A percentile compares a stretch with the other conserved stretches of the same genome.
These are phyloP conservation scores for Buceros bicornis DNA, from an alignment of 2,797 vertebrate genomes.

Conservation along the genomic window DNA sequence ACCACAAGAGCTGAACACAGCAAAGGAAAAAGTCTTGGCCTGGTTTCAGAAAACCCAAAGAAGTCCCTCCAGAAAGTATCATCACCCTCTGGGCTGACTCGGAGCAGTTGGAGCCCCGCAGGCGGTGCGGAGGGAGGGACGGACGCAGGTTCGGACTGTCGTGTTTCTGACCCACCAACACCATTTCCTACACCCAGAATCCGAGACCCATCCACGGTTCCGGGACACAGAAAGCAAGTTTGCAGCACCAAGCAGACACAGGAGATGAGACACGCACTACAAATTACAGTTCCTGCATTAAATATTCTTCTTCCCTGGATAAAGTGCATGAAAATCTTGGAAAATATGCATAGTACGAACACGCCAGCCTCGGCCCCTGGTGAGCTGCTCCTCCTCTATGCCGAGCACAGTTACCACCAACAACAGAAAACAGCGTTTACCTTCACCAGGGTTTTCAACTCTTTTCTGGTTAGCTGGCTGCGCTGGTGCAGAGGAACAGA, in stretches of 20 bases:
- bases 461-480: background rate
- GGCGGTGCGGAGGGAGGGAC: fast-evolving
- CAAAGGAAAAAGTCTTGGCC: background rate
- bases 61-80: background rate
- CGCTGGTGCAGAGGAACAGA: background rate
- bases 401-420: background rate
- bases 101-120: background rate
- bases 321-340: slow-evolving; percentile 68
- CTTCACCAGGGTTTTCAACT: background rate
- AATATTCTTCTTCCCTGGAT: background rate
- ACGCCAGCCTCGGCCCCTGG: background rate
- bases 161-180: background rate
- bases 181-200: background rate
- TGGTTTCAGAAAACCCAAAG: background rate
- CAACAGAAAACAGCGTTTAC: background rate
- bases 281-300: background rate
- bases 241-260: fast-evolving
- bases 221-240: background rate
- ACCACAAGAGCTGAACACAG: background rate
- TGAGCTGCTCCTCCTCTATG: background rate
- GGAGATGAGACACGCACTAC: background rate
- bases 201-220: fast-evolving
- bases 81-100: background rate
- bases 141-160: fast-evolving
- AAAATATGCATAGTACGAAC: background rate